Conservation (phyloP, 2,113 vertebrate genomes). For the Strigops habroptila region DNA sequence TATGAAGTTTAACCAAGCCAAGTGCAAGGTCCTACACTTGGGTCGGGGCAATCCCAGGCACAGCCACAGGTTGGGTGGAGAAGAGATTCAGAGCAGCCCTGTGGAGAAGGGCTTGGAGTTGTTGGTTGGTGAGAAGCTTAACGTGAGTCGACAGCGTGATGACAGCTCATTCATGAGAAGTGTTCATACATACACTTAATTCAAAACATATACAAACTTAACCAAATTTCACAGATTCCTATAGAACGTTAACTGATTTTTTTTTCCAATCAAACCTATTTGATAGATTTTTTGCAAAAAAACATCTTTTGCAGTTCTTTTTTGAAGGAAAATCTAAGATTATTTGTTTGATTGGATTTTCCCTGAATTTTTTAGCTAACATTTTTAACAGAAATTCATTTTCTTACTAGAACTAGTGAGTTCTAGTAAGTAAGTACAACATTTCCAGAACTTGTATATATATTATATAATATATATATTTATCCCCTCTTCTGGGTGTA, state of each 20-base stretch:
- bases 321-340: background rate
- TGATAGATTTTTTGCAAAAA: background rate
- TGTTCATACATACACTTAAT: background rate
- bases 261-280: background rate
- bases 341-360: background rate
- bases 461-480: background rate
- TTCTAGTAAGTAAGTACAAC: background rate
- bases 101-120: no score
- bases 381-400: background rate
- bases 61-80: no score
- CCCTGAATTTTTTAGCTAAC: background rate
- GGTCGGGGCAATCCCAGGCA: no score
- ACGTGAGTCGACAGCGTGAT: no score
- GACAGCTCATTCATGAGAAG: background rate
- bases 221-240: background rate
- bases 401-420: background rate
- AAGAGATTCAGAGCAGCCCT: no score
- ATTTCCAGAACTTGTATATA: background rate
- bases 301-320: background rate
- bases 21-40: no score
- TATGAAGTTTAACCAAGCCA: no score
- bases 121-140: no score
- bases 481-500: background rate
- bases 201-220: background rate
- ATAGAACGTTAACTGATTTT: background rate